These are phyloP conservation scores for Cremastinae sp. DNA, from an alignment of 2,888 invertebrate genomes.

Conservation along the genomic window DNA sequence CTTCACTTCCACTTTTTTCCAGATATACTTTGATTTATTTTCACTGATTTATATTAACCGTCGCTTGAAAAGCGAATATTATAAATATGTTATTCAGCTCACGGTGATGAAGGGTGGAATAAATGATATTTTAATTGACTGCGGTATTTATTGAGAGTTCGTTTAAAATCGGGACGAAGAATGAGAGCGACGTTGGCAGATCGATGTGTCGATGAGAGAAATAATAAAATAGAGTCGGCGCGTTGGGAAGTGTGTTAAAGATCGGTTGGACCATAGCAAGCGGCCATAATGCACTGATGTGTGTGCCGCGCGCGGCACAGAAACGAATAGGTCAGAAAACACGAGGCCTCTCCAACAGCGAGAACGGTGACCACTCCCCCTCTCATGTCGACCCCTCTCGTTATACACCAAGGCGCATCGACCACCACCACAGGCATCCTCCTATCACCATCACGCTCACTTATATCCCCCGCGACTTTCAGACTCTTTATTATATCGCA, in stretches of 20 bases:
- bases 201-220: background rate
- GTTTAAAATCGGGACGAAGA: too few species aligned
- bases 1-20: too few species aligned
- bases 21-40: too few species aligned
- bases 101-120: too few species aligned
- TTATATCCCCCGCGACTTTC: constrained; percentile 20
- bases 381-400: constrained; percentile 70
- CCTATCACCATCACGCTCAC: constrained; percentile 40
- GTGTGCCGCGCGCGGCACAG: constrained; percentile 68
- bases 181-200: background rate
- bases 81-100: too few species aligned
- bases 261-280: constrained; percentile 67
- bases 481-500: constrained; percentile 65
- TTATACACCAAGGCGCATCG: constrained; percentile 64
- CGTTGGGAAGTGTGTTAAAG: constrained; percentile 42
- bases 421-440: constrained; percentile 28
- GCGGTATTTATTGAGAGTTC: too few species aligned
- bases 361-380: constrained; percentile 78
- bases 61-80: too few species aligned
- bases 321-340: constrained; percentile 79
- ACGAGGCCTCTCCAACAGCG: constrained; percentile 68
- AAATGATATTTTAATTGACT: too few species aligned
- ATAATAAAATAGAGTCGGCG: background rate
- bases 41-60: too few species aligned
- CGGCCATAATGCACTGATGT: constrained; percentile 78